Evolutionary conservation across 1,140 invertebrate species (phyloP).

Genomic region (Neoseiulus cucumeris): DNA sequence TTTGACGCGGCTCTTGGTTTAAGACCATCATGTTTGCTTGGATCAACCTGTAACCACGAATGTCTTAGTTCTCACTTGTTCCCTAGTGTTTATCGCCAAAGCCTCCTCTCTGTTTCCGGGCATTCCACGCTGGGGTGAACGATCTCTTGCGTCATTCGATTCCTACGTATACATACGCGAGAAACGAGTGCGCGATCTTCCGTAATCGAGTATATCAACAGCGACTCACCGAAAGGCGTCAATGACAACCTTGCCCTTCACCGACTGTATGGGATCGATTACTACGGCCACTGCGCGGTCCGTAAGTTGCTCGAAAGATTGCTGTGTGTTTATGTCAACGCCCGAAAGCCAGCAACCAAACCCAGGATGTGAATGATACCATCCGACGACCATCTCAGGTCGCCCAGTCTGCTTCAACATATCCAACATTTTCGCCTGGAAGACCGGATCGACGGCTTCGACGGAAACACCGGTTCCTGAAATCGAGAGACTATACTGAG

Average conservation of each 20-base stretch:
- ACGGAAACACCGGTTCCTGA: slow-evolving; percentile 72
- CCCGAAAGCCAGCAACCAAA: slow-evolving; percentile 99
- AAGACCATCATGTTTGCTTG: slow-evolving; percentile 99
- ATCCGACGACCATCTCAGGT: slow-evolving; percentile 99
- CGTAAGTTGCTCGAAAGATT: slow-evolving; percentile 94
- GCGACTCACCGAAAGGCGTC: slow-evolving; percentile 52
- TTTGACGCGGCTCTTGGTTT: slow-evolving; percentile 94
- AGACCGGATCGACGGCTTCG: slow-evolving; percentile 98
- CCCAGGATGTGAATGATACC: slow-evolving; percentile 99
- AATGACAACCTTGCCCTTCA: slow-evolving; percentile 83
- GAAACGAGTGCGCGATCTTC: too few species aligned
- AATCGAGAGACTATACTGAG: neutral
- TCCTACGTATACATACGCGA: too few species aligned
- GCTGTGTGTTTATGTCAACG: slow-evolving; percentile 98
- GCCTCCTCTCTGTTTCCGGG: too few species aligned
- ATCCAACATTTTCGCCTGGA: slow-evolving; percentile 99
- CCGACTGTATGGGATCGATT: slow-evolving; percentile 97
- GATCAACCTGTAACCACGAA: slow-evolving; percentile 40
- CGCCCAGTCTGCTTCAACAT: slow-evolving; percentile 95
- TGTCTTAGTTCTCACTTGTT: too few species aligned
- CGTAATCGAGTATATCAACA: slow-evolving; percentile 25
- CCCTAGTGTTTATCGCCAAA: too few species aligned
- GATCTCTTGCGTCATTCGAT: too few species aligned
- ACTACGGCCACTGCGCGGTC: slow-evolving; percentile 97
- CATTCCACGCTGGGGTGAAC: too few species aligned